phyloP scores from a whole-genome alignment of 2,113 vertebrate species.

The Hemichromis elongatus region DNA sequence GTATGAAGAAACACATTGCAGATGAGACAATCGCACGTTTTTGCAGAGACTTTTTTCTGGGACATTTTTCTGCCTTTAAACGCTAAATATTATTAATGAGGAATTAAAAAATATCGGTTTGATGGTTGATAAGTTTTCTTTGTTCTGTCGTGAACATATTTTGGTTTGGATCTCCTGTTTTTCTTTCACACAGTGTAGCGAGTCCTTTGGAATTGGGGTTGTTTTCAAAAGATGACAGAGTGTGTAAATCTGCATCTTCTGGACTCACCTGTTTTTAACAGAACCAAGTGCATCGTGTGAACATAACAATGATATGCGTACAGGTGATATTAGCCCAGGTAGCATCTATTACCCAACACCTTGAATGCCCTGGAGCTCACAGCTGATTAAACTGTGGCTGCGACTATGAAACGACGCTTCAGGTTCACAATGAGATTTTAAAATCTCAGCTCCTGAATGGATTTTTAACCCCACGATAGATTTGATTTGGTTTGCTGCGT shows the following conservation, averaged over 20 bases:
- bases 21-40: background rate
- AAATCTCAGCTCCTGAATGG: background rate
- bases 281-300: background rate
- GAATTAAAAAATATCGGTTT: background rate
- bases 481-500: background rate
- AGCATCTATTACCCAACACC: accelerated
- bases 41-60: background rate
- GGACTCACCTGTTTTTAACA: background rate
- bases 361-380: accelerated
- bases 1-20: background rate
- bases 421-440: background rate
- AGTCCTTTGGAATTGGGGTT: background rate
- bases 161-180: background rate
- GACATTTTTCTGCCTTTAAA: background rate
- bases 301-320: background rate
- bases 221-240: background rate
- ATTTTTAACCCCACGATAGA: too few species aligned
- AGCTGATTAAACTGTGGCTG: background rate
- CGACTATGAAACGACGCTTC: background rate
- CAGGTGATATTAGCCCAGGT: background rate
- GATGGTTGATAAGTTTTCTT: accelerated
- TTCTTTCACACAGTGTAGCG: background rate
- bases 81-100: background rate
- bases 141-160: background rate
- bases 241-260: background rate